These are phyloP conservation scores for Caiman crocodilus DNA, from an alignment of 2,797 vertebrate genomes.

Conservation along the genomic window DNA sequence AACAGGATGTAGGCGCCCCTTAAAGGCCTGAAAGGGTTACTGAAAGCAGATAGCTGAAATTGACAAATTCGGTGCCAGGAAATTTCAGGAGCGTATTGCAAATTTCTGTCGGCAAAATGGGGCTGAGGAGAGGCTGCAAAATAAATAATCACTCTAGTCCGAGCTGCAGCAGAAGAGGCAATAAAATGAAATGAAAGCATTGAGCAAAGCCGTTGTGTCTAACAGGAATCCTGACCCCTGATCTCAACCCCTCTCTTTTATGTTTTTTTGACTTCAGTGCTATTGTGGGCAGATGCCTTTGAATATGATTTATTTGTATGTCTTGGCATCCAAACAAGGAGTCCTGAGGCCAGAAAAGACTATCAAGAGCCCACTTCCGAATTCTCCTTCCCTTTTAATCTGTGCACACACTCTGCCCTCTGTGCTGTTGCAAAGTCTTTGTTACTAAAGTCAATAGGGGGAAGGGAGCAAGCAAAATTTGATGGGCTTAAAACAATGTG, in stretches of 20 bases:
- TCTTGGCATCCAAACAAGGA: slow-evolving; percentile 74
- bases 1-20: fast-evolving
- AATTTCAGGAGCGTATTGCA: neutral
- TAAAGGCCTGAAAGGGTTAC: neutral
- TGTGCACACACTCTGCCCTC: neutral
- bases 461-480: slow-evolving; percentile 24
- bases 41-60: neutral
- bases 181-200: neutral
- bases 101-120: neutral
- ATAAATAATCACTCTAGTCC: neutral
- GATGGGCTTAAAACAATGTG: slow-evolving; percentile 58
- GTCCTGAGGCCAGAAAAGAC: slow-evolving; percentile 66
- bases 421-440: neutral
- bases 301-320: slow-evolving; percentile 79
- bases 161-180: slow-evolving; percentile 19
- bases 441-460: neutral
- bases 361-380: slow-evolving; percentile 73
- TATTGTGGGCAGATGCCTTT: slow-evolving; percentile 66
- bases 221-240: slow-evolving; percentile 56
- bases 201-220: slow-evolving; percentile 47
- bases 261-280: slow-evolving; percentile 50
- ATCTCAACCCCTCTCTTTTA: slow-evolving; percentile 29
- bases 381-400: slow-evolving; percentile 51
- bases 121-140: slow-evolving; percentile 16
- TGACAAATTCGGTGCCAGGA: neutral